Evolutionary conservation across 2,113 vertebrate genomes (phyloP).

Genomic region (Anarrhichthys ocellatus): DNA sequence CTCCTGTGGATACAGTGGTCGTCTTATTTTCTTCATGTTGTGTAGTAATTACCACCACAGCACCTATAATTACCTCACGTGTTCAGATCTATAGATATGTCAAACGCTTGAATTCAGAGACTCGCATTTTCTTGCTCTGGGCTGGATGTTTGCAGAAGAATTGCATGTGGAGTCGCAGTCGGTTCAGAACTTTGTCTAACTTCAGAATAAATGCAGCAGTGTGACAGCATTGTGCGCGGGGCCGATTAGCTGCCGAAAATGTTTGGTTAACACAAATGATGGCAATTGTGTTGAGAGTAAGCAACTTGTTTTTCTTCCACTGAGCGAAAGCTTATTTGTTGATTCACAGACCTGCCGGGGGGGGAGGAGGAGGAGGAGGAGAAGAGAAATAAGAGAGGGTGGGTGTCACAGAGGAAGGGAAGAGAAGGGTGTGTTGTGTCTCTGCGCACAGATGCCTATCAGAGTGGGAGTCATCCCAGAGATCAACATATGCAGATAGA

Average conservation of each 20-base stretch:
- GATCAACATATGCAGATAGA: conserved; percentile 67
- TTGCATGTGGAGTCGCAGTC: not conserved
- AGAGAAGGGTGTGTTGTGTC: conserved; percentile 71
- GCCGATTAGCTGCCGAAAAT: conserved; percentile 8
- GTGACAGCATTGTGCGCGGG: not conserved
- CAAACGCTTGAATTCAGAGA: conserved; percentile 52
- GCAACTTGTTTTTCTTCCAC: conserved; percentile 16
- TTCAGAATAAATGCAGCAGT: not conserved
- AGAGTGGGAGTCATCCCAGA: conserved; percentile 48
- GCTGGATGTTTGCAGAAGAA: not conserved
- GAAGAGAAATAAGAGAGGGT: not conserved
- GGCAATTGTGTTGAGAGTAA: conserved; percentile 1
- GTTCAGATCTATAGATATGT: conserved; percentile 72
- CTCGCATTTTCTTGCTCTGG: conserved; percentile 16
- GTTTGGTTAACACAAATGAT: conserved; percentile 9
- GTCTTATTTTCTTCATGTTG: conserved; percentile 19
- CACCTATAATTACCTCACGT: conserved; percentile 78
- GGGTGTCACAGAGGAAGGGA: conserved; percentile 31
- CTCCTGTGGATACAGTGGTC: conserved; percentile 30
- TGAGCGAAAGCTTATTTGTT: conserved; percentile 23
- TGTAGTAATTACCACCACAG: conserved; percentile 67
- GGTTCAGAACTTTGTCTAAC: not conserved
- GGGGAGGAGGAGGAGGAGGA: not conserved
- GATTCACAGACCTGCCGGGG: conserved; percentile 20
- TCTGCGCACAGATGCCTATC: conserved; percentile 72